phyloP scores from a whole-genome alignment of 2,888 invertebrate species.

The Drosophila vallismaia region DNA sequence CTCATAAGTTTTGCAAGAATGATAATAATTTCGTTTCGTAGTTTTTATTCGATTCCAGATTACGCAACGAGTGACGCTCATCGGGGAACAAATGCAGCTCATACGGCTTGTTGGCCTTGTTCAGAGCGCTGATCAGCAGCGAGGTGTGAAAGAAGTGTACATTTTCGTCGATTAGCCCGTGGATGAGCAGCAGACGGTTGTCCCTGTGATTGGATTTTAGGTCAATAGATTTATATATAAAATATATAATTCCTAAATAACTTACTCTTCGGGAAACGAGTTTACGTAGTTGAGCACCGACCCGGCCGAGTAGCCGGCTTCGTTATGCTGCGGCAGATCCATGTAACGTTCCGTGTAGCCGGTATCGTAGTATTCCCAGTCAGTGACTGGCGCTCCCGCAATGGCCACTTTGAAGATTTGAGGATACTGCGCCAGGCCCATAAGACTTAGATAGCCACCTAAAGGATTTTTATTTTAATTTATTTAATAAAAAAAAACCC shows the following conservation, averaged over 20 bases:
- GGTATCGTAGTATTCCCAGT: conserved; percentile 98
- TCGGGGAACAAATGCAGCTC: conserved; percentile 97
- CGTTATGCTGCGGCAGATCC: conserved; percentile 92
- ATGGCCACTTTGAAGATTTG: conserved; percentile 97
- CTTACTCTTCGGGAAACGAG: conserved; percentile 95
- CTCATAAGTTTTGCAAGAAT: conserved; percentile 93
- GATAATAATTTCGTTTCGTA: conserved; percentile 97
- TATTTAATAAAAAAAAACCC: no score
- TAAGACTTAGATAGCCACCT: conserved; percentile 97
- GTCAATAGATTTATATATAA: neutral
- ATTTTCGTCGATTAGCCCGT: conserved; percentile 99
- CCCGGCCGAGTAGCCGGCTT: conserved; percentile 91
- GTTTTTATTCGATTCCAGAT: conserved; percentile 97
- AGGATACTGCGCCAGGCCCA: conserved; percentile 96
- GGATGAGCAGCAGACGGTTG: conserved; percentile 95
- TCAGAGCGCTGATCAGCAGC: conserved; percentile 93
- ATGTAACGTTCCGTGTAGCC: conserved; percentile 99
- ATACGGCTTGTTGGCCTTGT: conserved; percentile 98
- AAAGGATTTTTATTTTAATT: conserved; percentile 5
- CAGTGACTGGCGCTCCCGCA: conserved; percentile 98
- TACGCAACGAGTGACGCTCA: conserved; percentile 97
- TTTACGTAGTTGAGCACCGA: conserved; percentile 93
- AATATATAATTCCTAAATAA: conserved; percentile 52
- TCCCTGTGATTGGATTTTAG: conserved; percentile 85
- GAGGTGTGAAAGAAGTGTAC: conserved; percentile 99